Base-by-base conservation (phyloP, 2,113 vertebrate genomes). In the Leucoraja erinaceus region DNA sequence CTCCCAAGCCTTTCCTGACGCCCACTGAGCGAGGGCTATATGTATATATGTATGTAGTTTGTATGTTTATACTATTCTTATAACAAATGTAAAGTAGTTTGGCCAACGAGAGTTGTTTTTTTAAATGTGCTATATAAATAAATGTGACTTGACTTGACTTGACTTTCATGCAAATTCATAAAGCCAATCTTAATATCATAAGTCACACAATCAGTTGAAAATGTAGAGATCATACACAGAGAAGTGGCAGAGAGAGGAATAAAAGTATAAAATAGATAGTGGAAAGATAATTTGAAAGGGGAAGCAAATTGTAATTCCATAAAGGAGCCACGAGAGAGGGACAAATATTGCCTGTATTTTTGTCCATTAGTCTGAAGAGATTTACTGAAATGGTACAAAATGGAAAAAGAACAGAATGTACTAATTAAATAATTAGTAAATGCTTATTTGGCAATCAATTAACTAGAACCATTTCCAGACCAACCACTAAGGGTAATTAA, bases 401-500 rank as follows among this genome's bases (percentile, higher is more conserved):
- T 72, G 9, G 88, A 91, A 72, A 47, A 70, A 25, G 18, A 91
- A 91, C 38, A 47, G 31, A 91, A 47, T 18, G 14, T 28, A 72
- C 33, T 70, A 47, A 91, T 91, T 70, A 38, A 91, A 70, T 33
- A 91, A 72, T 86, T 61, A 31, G 20, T 91, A 70, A 31, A 20
- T 61, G 66, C 61, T 47, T 91, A 47, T 91, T 91, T 72, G 6
- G 22, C 33, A 70, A 9, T 11, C 25, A 38, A 47, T 91, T 31
- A 91, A 68, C 33, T n/a, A 33, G 66, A 91, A 91, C 38, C 33
- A 70, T 72, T 91, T 91, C 22, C 70, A 47, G 88, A 72, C 88
- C 38, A 70, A 47, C 31, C 3, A 8, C 88, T 70, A 66, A 70
- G 20, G 22, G 7, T 38, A 72, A 91, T 72, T 70, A 68, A 70